Percentiles rank a stretch among this genome's conserved stretches.
Evolutionary conservation across 2,113 vertebrate genomes (phyloP).

Genomic region (Dipodomys spectabilis): DNA sequence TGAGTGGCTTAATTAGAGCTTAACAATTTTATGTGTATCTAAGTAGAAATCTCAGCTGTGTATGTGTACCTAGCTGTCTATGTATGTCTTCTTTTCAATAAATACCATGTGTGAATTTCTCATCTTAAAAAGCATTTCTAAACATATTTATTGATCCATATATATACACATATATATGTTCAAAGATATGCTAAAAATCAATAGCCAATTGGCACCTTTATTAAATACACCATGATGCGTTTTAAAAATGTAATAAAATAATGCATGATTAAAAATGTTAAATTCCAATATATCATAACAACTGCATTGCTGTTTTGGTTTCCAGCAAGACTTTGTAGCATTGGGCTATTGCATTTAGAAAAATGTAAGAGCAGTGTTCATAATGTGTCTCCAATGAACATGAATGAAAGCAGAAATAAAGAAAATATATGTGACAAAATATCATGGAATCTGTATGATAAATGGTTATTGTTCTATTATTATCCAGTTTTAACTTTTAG

Average conservation of each 20-base stretch:
- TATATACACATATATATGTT: background rate
- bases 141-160: background rate
- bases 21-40: conserved; percentile 64
- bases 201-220: background rate
- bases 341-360: background rate
- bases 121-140: conserved; percentile 10
- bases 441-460: background rate
- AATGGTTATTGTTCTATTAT: background rate
- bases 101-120: background rate
- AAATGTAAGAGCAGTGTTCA: background rate
- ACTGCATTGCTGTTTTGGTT: background rate
- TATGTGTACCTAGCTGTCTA: background rate
- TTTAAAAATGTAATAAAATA: background rate
- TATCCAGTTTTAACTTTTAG: background rate
- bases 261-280: background rate
- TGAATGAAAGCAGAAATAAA: conserved; percentile 29
- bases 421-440: background rate
- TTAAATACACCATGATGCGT: background rate
- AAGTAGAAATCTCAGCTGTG: conserved; percentile 66
- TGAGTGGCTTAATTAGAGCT: conserved; percentile 29
- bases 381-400: background rate
- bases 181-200: background rate
- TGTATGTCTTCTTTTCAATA: conserved; percentile 57
- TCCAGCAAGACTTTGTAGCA: background rate
- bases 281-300: background rate